These are phyloP conservation scores for Rhinoraja longicauda DNA, from an alignment of 2,797 vertebrate species.

Conservation along the genomic window DNA sequence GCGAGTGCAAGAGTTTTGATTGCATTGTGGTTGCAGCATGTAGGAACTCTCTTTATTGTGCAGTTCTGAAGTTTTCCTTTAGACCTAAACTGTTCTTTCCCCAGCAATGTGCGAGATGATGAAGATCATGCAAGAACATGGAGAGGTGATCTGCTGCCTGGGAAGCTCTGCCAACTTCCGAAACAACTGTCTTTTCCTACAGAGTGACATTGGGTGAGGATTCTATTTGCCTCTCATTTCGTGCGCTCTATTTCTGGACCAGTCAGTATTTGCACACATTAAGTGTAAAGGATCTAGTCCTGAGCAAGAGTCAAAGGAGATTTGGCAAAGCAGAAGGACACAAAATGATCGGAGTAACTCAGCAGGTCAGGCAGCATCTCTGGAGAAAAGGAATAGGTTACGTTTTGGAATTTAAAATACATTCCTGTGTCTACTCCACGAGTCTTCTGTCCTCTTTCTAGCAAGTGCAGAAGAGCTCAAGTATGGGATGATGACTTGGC, in stretches of 20 bases:
- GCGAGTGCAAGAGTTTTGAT: background rate
- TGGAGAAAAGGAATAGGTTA: no score
- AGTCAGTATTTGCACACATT: background rate
- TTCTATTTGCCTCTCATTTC: background rate
- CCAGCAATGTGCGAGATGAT: conserved; percentile 99
- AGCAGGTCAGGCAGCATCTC: no score
- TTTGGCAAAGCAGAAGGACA: background rate
- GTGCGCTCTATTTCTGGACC: background rate
- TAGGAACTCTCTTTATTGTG: background rate
- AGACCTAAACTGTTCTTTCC: background rate
- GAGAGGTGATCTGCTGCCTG: conserved; percentile 93
- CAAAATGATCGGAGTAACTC: no score
- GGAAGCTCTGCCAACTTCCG: conserved; percentile 90
- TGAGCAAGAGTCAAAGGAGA: background rate
- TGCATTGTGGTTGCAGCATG: background rate
- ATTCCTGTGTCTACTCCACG: no score
- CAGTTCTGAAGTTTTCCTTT: background rate
- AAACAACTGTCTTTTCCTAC: conserved; percentile 88
- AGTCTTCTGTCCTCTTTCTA: background rate
- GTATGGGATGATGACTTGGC: background rate
- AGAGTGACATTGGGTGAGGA: conserved; percentile 85
- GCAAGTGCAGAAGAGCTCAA: background rate
- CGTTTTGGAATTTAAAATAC: background rate
- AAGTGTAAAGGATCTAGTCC: no score
- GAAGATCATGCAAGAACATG: conserved; percentile 97